A percentile compares a stretch with the other conserved stretches of the same genome.
Evolutionary conservation across 2,797 vertebrate species (phyloP).

Genomic region (Neosilurus mollespiculum): DNA sequence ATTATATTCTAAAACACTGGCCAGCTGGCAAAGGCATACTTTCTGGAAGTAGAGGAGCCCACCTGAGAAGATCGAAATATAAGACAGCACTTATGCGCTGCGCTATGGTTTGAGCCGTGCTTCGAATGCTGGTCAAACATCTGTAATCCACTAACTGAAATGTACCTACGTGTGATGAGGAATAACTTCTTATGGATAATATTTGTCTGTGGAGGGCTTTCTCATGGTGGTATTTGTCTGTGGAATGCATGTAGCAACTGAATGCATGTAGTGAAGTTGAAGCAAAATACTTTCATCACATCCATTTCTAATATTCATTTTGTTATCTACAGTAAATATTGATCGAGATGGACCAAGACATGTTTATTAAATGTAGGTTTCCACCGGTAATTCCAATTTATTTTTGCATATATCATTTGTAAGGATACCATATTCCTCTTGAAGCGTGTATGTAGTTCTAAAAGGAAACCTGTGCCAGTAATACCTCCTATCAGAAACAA

Average conservation of each 20-base stretch:
- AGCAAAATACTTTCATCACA: constrained; percentile 1
- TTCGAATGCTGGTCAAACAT: constrained; percentile 50
- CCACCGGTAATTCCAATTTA: background rate
- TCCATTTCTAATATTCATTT: background rate
- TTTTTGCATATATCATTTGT: constrained; percentile 4
- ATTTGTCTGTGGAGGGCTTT: constrained; percentile 25
- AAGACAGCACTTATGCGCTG: constrained; percentile 45
- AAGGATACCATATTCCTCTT: background rate
- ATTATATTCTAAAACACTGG: constrained; percentile 27
- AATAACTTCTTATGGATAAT: constrained; percentile 48
- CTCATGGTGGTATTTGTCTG: background rate
- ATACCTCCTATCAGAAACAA: background rate
- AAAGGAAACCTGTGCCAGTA: background rate
- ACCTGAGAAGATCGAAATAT: constrained; percentile 53
- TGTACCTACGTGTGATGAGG: constrained; percentile 47
- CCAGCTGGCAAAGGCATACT: constrained; percentile 31
- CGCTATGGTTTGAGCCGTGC: constrained; percentile 38
- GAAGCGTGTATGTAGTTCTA: constrained; percentile 1
- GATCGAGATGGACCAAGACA: background rate
- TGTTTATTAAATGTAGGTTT: background rate
- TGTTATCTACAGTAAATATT: background rate
- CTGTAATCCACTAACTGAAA: constrained; percentile 52
- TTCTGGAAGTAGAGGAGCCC: constrained; percentile 49
- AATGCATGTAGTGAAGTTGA: background rate
- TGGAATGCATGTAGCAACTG: constrained; percentile 21